Evolutionary conservation across 2,888 invertebrate genomes (phyloP), one percentile per base, ranked within the genome.

Genomic region (Hirtodrosophila histrioides): DNA sequence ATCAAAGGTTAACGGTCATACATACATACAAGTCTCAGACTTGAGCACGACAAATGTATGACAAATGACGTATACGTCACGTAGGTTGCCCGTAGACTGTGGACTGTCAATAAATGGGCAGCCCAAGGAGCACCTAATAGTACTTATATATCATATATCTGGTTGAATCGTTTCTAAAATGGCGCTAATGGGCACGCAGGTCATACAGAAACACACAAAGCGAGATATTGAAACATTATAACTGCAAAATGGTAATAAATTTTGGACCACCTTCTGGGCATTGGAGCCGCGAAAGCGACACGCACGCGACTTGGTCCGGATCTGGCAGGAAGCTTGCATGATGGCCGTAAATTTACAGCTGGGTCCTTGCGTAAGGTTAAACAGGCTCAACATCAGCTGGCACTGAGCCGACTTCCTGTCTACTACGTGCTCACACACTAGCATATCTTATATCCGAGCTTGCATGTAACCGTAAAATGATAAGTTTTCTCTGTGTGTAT

Each of bases 181-280:
- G 81, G 82, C 75, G 88, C 82, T 88, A 88, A 87, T 84, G 85
- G 87, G 65, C 73, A 71, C 73, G 63, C 69, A 69, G 73, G 40
- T 35, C 36, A 23, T 56, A 54, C 56, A 58, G 46, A 53, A 17
- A 48, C 60, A 50, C 24, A 55, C 50, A 45, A 44, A 55, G 49
- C 46, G 51, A 74, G 87, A 74, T 88, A 88, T 85, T 82, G 89
- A 85, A 87, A 78, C 88, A 87, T 85, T 88, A 87, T 79, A 88
- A 81, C 87, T 89, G 85, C 69, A 75, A 88, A 82, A 75, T 87
- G 79, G 85, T 79, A 78, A 86, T 86, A 89, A 88, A 86, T 89
- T 88, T 76, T 31, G 44, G 49, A 65, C 71, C 50, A 41, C 70
- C 86, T 70, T 55, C 46, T 39, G 75, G 64, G 68, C 43, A 43